Evolutionary conservation across 2,113 vertebrate species (phyloP).

Genomic region (Gymnarchus niloticus): DNA sequence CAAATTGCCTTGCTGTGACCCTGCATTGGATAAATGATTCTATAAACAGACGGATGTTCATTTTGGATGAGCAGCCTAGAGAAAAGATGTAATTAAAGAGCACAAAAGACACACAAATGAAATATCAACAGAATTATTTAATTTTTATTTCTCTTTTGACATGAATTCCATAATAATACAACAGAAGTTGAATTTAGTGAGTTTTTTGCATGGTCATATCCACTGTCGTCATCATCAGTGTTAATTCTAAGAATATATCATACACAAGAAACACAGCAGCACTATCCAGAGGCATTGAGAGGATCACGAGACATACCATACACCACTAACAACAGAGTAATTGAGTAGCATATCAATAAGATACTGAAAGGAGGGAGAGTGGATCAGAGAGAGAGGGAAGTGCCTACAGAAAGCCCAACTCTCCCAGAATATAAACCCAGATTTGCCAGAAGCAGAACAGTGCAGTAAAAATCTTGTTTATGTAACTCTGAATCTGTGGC

Average conservation of each 20-base stretch:
- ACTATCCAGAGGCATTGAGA: conserved; percentile 65
- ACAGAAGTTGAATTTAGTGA: conserved; percentile 50
- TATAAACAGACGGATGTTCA: neutral
- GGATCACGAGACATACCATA: conserved; percentile 65
- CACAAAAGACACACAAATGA: conserved; percentile 30
- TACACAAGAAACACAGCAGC: conserved; percentile 70
- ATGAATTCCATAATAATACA: conserved; percentile 66
- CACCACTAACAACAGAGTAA: conserved; percentile 66
- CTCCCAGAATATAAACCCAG: conserved; percentile 38
- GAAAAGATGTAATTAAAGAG: neutral
- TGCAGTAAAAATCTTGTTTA: conserved; percentile 5
- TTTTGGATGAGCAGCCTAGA: neutral
- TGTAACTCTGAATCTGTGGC: conserved; percentile 15
- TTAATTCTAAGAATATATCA: conserved; percentile 67
- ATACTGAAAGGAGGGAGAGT: conserved; percentile 38
- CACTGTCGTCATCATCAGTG: conserved; percentile 42
- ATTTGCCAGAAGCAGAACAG: conserved; percentile 23
- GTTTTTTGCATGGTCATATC: conserved; percentile 41
- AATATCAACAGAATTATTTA: conserved; percentile 64
- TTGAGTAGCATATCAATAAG: conserved; percentile 60
- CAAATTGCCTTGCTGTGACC: neutral
- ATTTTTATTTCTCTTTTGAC: conserved; percentile 66
- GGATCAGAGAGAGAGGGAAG: conserved; percentile 25
- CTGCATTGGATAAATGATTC: neutral
- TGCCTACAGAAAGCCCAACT: conserved; percentile 47